phyloP scores from a whole-genome alignment of 1,140 invertebrate species.

The Sinella curviseta region DNA sequence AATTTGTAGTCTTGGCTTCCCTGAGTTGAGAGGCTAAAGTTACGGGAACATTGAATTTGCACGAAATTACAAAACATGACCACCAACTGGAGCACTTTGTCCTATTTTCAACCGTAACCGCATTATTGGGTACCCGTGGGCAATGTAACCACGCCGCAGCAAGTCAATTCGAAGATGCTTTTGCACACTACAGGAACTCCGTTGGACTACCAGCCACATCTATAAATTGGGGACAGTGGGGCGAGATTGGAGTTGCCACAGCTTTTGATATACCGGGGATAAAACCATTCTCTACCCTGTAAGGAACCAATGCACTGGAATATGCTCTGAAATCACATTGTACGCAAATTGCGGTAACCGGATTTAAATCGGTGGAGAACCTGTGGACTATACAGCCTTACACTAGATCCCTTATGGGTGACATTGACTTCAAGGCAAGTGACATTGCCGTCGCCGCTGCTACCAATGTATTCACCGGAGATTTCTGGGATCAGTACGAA shows the following conservation, averaged over 20 bases:
- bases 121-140: neutral
- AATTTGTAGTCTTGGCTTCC: neutral
- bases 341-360: neutral
- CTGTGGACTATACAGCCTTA: neutral
- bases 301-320: neutral
- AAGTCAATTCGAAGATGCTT: neutral
- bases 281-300: neutral
- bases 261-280: neutral
- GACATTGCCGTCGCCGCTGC: neutral
- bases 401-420: neutral
- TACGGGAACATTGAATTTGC: neutral
- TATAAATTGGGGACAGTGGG: conserved; percentile 1
- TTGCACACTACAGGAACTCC: neutral
- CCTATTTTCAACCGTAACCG: neutral
- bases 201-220: neutral
- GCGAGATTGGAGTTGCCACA: neutral
- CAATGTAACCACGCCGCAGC: neutral
- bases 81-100: neutral
- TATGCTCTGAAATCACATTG: neutral
- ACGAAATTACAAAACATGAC: neutral
- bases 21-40: neutral
- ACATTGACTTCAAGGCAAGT: neutral
- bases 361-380: neutral
- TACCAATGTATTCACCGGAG: neutral
- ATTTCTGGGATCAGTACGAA: neutral